Evolutionary conservation across 1,140 invertebrate species (phyloP), one percentile per base, ranked within the genome.

Genomic region (Hycleus phaleratus): DNA sequence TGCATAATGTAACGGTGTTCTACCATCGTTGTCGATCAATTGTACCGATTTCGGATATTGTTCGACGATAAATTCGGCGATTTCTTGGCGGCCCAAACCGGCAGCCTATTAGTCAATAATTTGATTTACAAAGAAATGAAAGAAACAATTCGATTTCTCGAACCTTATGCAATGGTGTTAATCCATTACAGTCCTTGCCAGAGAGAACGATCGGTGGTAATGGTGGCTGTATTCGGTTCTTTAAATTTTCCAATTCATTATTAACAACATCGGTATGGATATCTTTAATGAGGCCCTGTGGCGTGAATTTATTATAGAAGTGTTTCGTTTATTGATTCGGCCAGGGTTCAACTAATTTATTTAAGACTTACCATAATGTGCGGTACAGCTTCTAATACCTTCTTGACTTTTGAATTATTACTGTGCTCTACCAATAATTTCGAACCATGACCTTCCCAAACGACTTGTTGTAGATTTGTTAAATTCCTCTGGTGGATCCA

Each of bases 401-500:
- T 84, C 71, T 83, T 85, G 26, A 93, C 87, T 57, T 83, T 81
- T 1, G 82, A 79, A 75, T 90, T 88, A 67, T 85, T 91, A 71
- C 88, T 90, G 2, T 90, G 90, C 71, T 93, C 90, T 58, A 84
- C 83, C 46, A 87, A 78, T 3, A 94, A 78, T 58, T 86, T 85
- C 44, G 85, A 77, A 6, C 91, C 93, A 66, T 91, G 86, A 0
- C 92, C 91, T 65, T 91, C 87, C 87, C 91, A 91, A 8, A 95
- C 78, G 2, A 93, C 87, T 66, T 87, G 84, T 68, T 91, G 88
- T 45, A 95, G 74, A 65, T 87, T 86, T 12, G 81, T 81, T 67
- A 94, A 79, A 72, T 94, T 89, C 69, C 87, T 82, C 70, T 93
- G 91, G 70, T 93, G 89, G 60, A 94, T 93, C 91, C 91, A 95